Evolutionary conservation across 1,140 invertebrate genomes (phyloP), one percentile per base, ranked within the genome.

Genomic region (Globodera rostochiensis): DNA sequence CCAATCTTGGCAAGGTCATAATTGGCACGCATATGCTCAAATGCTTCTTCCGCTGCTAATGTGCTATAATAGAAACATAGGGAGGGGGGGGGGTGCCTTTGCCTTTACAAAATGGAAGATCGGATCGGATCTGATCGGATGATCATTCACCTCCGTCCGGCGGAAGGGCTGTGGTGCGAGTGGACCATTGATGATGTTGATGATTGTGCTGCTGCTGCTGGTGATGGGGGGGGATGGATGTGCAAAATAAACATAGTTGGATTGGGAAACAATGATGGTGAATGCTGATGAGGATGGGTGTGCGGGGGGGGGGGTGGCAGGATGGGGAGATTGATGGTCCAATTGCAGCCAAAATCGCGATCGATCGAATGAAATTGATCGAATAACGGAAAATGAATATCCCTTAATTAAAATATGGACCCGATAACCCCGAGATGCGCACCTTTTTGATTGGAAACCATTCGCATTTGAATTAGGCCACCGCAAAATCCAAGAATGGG

Each of bases 201-300:
- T 64, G 11, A 64, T 64, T 36, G 36, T 36, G 36, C 36, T 36
- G 36, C 36, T 36, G 57, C 13, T 64, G 57, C 1, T 64, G 19
- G 3, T 64, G 57, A 3, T 53, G 53, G 53, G 8, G 6, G 13
- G 57, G 57, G 57, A 19, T 64, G 19, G 57, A 64, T 64, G 57
- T 64, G 57, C 7, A 64, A 64, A 64, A 64, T 64, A 64, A 64
- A 64, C 57, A 64, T 64, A 19, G 57, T 64, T 64, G 57, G 57
- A 64, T 64, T 64, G 57, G 57, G 57, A 64, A 64, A 64, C 57
- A 64, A 64, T 64, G 57, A 64, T 64, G 57, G 57, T 15, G 57
- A 36, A 13, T 64, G 57, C 57, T 64, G 13, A 6, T 13, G 57
- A 64, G 11, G 57, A 19, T 11, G 36, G 36, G 57, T 15, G 57